These are phyloP conservation scores for Coelopa frigida DNA, from an alignment of 1,140 invertebrate genomes.

Conservation along the genomic window DNA sequence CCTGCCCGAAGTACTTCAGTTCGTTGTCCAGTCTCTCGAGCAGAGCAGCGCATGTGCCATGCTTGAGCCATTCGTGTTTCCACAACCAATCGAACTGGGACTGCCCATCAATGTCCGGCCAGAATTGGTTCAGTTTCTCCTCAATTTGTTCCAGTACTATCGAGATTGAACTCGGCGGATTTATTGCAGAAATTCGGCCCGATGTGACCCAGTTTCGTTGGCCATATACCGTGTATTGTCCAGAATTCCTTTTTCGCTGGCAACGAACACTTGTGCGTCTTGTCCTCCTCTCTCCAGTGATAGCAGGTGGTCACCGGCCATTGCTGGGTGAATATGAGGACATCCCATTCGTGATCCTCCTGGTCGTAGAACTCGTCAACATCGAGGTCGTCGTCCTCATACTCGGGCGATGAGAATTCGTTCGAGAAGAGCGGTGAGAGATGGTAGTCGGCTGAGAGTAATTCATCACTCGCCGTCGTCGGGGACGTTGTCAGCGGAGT, in stretches of 20 bases:
- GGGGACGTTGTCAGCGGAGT: too few relatives aligned
- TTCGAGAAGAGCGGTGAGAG: slow-evolving; percentile 16
- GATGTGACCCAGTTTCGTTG: slow-evolving; percentile 57
- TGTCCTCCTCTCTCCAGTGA: slow-evolving; percentile 57
- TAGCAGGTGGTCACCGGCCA: slow-evolving; percentile 73
- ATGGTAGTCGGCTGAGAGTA: too few relatives aligned
- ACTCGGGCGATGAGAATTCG: slow-evolving; percentile 13
- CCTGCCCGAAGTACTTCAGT: slow-evolving; percentile 65
- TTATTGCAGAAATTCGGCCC: slow-evolving; percentile 64
- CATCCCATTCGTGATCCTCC: slow-evolving; percentile 53
- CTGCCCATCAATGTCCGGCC: slow-evolving; percentile 66
- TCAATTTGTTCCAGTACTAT: slow-evolving; percentile 54
- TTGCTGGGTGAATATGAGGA: slow-evolving; percentile 71
- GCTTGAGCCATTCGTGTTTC: slow-evolving; percentile 79
- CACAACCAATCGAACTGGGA: slow-evolving; percentile 54
- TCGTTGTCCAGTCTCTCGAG: slow-evolving; percentile 57
- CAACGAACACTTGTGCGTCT: slow-evolving; percentile 54
- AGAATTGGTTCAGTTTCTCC: slow-evolving; percentile 55
- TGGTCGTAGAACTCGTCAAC: neutral
- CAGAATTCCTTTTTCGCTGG: slow-evolving; percentile 56
- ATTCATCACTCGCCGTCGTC: too few relatives aligned
- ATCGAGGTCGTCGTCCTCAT: slow-evolving; percentile 13
- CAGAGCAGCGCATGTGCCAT: slow-evolving; percentile 68
- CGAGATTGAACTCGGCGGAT: slow-evolving; percentile 56
- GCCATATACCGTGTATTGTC: slow-evolving; percentile 81